Evolutionary conservation across 2,797 vertebrate genomes (phyloP), one percentile per base, ranked within the genome.

Genomic region (Scarus forsteni): DNA sequence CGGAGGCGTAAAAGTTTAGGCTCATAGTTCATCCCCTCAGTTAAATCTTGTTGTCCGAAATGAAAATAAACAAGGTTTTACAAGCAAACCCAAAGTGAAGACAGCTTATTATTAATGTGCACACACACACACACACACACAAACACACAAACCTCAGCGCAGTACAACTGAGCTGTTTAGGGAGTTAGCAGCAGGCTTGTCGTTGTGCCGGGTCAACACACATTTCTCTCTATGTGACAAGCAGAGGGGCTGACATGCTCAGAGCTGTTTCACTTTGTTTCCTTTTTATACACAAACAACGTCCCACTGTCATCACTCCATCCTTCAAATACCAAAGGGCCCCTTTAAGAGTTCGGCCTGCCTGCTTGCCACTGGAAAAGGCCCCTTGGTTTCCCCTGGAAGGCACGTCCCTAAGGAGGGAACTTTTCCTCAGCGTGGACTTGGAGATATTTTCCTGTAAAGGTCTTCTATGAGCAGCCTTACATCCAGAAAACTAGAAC

Each of bases 231-330:
- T 64, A 70, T 74, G 77, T 85, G 87, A 86, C 80, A 85, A 61
- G 77, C 75, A 44, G 73, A 69, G 70, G 54, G 68, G 73, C 77
- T 66, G 83, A 89, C 86, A 71, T 90, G 91, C 91, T 90, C 89
- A 60, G 87, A 90, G 75, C 86, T 87, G 89, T 86, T 88, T 91
- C 79, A 77, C 87, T 92, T 91, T 91, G 86, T 89, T 89, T 89
- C 89, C 84, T 85, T 84, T 85, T 86, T 78, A 85, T 73, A 90
- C 87, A 92, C 91, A 93, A 91, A 91, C 91, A 92, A 89, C 70
- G 64, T 88, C 82, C 76, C 60, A 81, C 92, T 93, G 90, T 93
- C 92, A 92, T 85, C 92, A 91, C 90, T 87, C 87, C 89, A 91
- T 92, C 89, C 88, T 80, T 93, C 87, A 92, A 88, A 90, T 90